Percentiles rank a stretch among this genome's conserved stretches.
These are phyloP conservation scores for Sisor rabdophorus DNA, from an alignment of 2,113 vertebrate species.

Conservation along the genomic window DNA sequence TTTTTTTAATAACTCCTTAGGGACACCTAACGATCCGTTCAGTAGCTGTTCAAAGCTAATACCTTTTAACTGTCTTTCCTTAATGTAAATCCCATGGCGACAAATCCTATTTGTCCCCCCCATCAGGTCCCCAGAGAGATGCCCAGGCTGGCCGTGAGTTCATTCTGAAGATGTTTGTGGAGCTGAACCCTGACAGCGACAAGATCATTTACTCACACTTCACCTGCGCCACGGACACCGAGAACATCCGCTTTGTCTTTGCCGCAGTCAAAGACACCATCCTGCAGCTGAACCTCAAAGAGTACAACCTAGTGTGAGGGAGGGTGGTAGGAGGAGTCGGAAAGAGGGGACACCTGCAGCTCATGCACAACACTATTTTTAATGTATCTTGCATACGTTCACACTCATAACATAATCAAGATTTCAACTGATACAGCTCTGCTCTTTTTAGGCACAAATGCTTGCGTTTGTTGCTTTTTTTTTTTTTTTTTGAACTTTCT, in stretches of 20 bases:
- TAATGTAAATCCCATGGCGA: background rate
- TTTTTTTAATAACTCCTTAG: no score
- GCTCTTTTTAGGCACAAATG: conserved; percentile 42
- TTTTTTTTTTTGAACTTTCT: conserved; percentile 39
- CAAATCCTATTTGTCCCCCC: background rate
- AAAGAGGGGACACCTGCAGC: conserved; percentile 50
- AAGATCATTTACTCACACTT: conserved; percentile 99
- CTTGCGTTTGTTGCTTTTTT: conserved; percentile 31
- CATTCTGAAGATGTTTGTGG: conserved; percentile 99
- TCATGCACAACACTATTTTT: conserved; percentile 57
- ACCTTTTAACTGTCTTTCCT: background rate
- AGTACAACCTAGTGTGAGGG: conserved; percentile 96
- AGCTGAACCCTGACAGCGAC: conserved; percentile 98
- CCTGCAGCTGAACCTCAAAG: conserved; percentile 98
- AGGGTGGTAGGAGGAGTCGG: background rate
- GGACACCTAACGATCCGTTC: background rate
- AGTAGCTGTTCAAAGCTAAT: background rate
- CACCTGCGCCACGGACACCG: conserved; percentile 98
- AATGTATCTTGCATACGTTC: conserved; percentile 46
- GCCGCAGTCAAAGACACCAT: conserved; percentile 99
- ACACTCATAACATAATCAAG: conserved; percentile 36
- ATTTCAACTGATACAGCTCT: conserved; percentile 32
- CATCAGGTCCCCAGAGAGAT: conserved; percentile 89
- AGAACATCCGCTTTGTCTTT: conserved; percentile 99
- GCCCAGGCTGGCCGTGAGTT: conserved; percentile 94